Evolutionary conservation across 35 echinoderm and acorn worm genomes (phyloP), one percentile per base, ranked within the genome.

Genomic region (Apostichopus parvimensis): DNA sequence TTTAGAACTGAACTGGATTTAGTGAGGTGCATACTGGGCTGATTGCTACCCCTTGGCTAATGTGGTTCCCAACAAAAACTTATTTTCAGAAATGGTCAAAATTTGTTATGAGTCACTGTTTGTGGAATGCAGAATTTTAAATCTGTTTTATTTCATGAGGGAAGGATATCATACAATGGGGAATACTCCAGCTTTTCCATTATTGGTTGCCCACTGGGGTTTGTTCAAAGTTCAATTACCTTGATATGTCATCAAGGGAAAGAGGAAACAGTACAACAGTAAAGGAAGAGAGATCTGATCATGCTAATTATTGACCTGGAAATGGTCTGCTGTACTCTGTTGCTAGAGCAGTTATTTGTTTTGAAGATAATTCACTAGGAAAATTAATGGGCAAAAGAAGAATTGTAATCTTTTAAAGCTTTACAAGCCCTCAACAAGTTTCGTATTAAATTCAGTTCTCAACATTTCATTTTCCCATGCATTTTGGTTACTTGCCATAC

Each of bases 211-310:
- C 34, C 79, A 12, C 17, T 82, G 45, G 79, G 79, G 52, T 82
- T 17, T 82, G 55, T 56, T 82, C 55, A 82, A 82, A 82, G 79
- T 82, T 82, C 79, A 82, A 20, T 82, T 82, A 82, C 79, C 79
- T 82, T 82, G 53, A 82, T 82, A 56, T 82, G 34, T 56, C 79
- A 54, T 54, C 17, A 45, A 14, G 79, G 79, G 34, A 82, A 34
- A 56, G 34, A 45, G 34, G 34, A 45, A 45, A 45, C 34, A 45
- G 34, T 10, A 23, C 22, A 25, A 18, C 13, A 78, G 77, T 21
- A 78, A 45, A 45, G 34, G 34, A 45, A 28, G 26, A 28, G 26
- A 28, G 1, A 2, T 45, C 34, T 45, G 34, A 45, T 45, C 34
- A 45, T 45, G 34, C 34, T 45, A 45, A 45, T 45, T 45, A 45